These are phyloP conservation scores for Capitulum mitella DNA, from an alignment of 2,888 invertebrate genomes.

Conservation along the genomic window DNA sequence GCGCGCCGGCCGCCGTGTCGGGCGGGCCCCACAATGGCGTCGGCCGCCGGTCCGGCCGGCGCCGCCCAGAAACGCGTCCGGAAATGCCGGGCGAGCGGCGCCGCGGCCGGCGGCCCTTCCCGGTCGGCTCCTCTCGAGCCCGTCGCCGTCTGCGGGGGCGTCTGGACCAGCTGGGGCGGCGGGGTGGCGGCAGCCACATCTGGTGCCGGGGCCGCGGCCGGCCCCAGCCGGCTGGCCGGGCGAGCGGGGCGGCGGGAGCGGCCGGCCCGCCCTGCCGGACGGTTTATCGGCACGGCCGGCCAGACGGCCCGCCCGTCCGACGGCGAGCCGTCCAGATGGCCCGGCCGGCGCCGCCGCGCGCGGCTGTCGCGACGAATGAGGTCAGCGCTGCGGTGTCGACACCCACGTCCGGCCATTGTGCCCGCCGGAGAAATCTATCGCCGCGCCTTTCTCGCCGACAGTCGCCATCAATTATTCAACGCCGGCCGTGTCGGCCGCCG, in stretches of 20 bases:
- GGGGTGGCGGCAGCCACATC: too few species aligned
- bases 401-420: constrained; percentile 23
- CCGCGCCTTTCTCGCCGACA: background rate
- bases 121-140: background rate
- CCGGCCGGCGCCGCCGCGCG: background rate
- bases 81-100: background rate
- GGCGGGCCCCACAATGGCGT: background rate
- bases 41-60: background rate
- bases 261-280: background rate
- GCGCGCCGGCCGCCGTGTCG: background rate
- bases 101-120: background rate
- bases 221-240: too few species aligned
- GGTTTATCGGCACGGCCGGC: background rate
- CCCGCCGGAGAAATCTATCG: background rate
- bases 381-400: background rate
- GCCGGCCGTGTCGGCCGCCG: background rate
- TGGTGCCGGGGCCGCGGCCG: too few species aligned
- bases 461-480: constrained; percentile 19
- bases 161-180: too few species aligned
- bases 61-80: background rate
- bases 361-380: background rate
- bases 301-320: background rate
- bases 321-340: background rate
- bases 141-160: background rate
- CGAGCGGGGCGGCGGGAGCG: background rate